A percentile compares a stretch with the other conserved stretches of the same genome.
Evolutionary conservation across 2,113 vertebrate genomes (phyloP).

Genomic region (Shinisaurus crocodilurus): DNA sequence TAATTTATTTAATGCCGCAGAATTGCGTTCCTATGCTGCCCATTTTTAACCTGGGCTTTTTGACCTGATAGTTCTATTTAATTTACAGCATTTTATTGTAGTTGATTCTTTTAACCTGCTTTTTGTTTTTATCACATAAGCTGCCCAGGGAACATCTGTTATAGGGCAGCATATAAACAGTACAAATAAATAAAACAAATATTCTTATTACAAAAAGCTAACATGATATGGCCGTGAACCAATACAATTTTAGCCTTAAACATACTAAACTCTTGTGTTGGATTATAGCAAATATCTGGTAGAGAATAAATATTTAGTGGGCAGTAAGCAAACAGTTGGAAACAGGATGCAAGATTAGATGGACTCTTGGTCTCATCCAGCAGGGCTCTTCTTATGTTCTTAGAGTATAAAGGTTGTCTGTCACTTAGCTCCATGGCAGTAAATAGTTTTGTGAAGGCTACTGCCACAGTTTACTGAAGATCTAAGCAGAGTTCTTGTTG

Average conservation of each 20-base stretch:
- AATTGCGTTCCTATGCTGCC: background rate
- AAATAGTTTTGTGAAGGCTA: conserved; percentile 11
- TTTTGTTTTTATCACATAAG: background rate
- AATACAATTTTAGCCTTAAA: background rate
- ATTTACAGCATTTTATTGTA: too few species aligned
- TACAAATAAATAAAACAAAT: too few species aligned
- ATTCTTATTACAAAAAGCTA: background rate
- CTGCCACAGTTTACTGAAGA: background rate
- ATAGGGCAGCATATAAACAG: too few species aligned
- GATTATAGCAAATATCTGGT: background rate
- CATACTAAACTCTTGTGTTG: background rate
- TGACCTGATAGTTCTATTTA: too few species aligned
- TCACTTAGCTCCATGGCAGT: background rate
- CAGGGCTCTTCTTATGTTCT: background rate
- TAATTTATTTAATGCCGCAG: background rate
- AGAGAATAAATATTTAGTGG: background rate
- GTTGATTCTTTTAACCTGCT: too few species aligned
- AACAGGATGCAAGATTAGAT: background rate
- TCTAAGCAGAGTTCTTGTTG: conserved; percentile 19
- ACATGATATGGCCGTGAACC: background rate
- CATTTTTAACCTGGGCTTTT: too few species aligned
- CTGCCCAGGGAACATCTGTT: background rate
- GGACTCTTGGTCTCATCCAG: background rate
- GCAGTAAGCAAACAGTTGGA: background rate
- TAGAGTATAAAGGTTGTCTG: conserved; percentile 7